Base-by-base conservation (phyloP, 2,113 vertebrate genomes). In the Ariopsis seemanni region DNA sequence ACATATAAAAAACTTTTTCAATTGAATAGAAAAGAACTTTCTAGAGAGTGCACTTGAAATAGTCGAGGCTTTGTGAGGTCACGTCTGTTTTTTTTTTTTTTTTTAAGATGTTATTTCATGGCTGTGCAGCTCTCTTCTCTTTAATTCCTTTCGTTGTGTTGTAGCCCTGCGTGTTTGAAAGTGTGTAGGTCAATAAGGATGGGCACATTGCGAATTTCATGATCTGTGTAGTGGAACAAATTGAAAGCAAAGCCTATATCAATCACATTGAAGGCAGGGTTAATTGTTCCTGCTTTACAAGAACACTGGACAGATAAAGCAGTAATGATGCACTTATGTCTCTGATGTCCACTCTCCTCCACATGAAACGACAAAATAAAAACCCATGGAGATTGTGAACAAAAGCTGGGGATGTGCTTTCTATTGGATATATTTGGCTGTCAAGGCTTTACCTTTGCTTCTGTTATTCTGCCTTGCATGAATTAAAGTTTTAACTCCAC, bases 141-240 rank as follows among this genome's bases (percentile, higher is more conserved):
- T 95, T 96, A 95, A 97, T 97, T 96, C 95, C 94, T 96, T 96
- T 97, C 92, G 94, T 96, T 94, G 96, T 94, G 95, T 96, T 96
- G 96, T 96, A 96, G 95, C 96, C 14, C 92, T 5, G 91, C 94
- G 94, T 94, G 93, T 96, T 96, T 95, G 95, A 96, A 95, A 96
- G 96, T 97, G 96, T 97, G 96, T 96, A 97, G 96, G 97, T 97
- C 97, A 97, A 96, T 97, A 96, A 97, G 96, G 96, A 96, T 97
- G 96, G 96, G 97, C 95, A 94, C 96, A 96, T 96, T 96, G 95
- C 95, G 96, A 97, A 96, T 97, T 97, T 97, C 96, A 96, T 97
- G 96, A 97, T 97, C 96, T 98, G 96, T 97, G 97, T 97, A 97
- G 96, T 98, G 97, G 97, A 98, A 98, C 97, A 99, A 98, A 99